Evolutionary conservation across 2,888 invertebrate genomes (phyloP), one percentile per base, ranked within the genome.

Genomic region (Epiblema foenella): DNA sequence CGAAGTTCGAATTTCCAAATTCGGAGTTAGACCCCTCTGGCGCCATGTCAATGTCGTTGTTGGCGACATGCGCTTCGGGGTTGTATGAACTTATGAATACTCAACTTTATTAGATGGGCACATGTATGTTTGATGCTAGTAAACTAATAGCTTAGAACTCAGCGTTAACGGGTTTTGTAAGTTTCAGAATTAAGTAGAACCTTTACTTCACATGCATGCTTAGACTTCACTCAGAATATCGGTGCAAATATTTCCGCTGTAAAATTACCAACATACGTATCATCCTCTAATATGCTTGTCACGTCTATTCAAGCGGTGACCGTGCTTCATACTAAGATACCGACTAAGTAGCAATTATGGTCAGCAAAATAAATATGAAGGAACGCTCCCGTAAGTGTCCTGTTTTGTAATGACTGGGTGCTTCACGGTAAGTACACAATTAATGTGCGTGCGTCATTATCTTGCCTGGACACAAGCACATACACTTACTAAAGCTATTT

Each of bases 371-470:
- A 69, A 64, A 49, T 58, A 69, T n/a, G 52, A 58, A 20, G 29
- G 29, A 60, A 46, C 8, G 20, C 37, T 46, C 33, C 57, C 46
- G 11, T 17, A 15, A 65, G 42, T 58, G 58, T 59, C 59, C 46
- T 60, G 54, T 70, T 65, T 59, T 37, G 39, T 59, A 60, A 70
- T 59, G 52, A 49, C 59, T 59, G 52, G 52, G 54, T 54, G 60
- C 12, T 59, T 65, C 17, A 59, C 46, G 46, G 33, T 62, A 51
- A 68, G 42, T 60, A 68, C 60, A 60, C 54, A 60, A 42, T 60
- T 68, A 68, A 12, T 15, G 18, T 24, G 7, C 5, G 51, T 11
- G 11, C n/a, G 18, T 24, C 59, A 67, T 67, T 59, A 37, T 29
- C 58, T 37, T 67, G 18, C 20, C 52, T 29, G 11, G 52, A 37